Evolutionary conservation across 1,140 invertebrate genomes (phyloP), one percentile per base, ranked within the genome.

Genomic region (Drosophila subpulchrella): DNA sequence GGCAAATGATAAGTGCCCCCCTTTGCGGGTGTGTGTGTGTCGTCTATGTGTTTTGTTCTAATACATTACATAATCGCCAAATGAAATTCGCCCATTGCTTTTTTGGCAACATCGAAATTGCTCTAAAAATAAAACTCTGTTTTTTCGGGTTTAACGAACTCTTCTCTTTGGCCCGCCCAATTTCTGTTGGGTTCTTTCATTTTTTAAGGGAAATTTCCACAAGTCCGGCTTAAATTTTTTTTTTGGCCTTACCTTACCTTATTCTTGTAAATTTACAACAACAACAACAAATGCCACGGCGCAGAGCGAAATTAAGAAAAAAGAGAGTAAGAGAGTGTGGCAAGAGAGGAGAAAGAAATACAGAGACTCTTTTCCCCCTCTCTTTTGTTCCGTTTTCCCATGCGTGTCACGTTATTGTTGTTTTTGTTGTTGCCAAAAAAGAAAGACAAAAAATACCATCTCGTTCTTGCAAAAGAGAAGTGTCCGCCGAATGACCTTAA

Each of bases 401-500:
- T 60, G 38, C 68, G 66, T 74, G 72, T 88, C 83, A 83, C 75
- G 72, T 88, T 44, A 46, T 20, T 20, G 10, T 46, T 44, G 42
- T 20, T 47, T 75, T 57, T 80, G 60, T 47, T 63, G 58, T 39
- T 63, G 78, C 47, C 50, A 76, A 76, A 67, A 66, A 54, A n/a
- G 27, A 42, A 38, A 38, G 27, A 20, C 34, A 42, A 68, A 68
- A 55, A 38, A 20, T 20, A 39, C 39, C 60, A 42, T 61, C 66
- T 60, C 15, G 53, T 24, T 54, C 41, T 34, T 38, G 38, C 38
- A 47, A 51, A 70, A 59, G 36, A 76, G 81, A 66, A 66, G 75
- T 84, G 84, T 90, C 84, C 84, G 80, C 57, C 76, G 84, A 89
- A 89, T 81, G 84, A 88, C 84, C 84, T 88, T 78, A 78, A 88